Conservation (phyloP, 1,140 invertebrate species). For the Heliconius hermathena region DNA sequence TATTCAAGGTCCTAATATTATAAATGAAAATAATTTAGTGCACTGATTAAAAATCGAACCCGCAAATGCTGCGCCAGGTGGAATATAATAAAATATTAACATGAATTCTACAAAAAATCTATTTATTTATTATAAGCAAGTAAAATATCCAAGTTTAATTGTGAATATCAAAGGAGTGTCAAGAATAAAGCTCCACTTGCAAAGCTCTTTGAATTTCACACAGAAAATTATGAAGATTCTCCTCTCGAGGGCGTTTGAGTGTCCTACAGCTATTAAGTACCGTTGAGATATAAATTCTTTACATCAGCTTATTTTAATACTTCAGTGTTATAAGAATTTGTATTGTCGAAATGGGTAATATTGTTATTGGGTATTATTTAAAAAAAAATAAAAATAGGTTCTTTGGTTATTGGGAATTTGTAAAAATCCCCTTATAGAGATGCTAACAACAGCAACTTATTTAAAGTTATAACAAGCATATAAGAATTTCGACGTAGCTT, state of each 20-base stretch:
- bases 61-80: too few relatives aligned
- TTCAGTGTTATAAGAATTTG: background rate
- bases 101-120: background rate
- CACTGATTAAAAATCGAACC: too few relatives aligned
- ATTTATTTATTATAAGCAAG: background rate
- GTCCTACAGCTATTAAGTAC: background rate
- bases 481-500: too few relatives aligned
- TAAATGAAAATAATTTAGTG: too few relatives aligned
- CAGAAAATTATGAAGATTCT: constrained; percentile 1
- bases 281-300: constrained; percentile 3
- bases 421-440: too few relatives aligned
- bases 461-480: too few relatives aligned
- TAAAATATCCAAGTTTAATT: background rate
- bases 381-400: too few relatives aligned
- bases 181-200: constrained; percentile 7
- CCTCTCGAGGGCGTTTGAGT: background rate
- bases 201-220: constrained; percentile 14
- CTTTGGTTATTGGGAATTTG: too few relatives aligned
- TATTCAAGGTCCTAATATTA: too few relatives aligned
- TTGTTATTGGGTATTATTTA: background rate
- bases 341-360: background rate
- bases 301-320: constrained; percentile 6
- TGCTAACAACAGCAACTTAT: too few relatives aligned
- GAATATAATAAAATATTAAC: too few relatives aligned
- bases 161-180: constrained; percentile 11